Conservation (phyloP, 2,113 vertebrate species). For the Aramus guarauna region DNA sequence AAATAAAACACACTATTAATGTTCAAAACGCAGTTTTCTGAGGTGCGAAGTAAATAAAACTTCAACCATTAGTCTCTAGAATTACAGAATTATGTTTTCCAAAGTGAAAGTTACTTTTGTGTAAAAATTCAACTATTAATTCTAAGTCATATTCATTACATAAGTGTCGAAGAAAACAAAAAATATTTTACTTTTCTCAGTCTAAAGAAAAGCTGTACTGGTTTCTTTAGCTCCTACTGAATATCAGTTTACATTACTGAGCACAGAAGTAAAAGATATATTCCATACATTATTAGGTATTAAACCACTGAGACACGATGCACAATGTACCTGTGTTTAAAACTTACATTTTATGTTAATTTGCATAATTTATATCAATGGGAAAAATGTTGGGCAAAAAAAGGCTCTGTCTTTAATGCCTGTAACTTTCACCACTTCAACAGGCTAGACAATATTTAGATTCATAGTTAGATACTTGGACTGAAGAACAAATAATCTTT, state of each 20-base stretch:
- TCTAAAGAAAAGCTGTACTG: neutral
- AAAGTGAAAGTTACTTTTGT: neutral
- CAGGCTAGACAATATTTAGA: neutral
- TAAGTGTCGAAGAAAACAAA: neutral
- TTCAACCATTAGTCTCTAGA: neutral
- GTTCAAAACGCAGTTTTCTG: neutral
- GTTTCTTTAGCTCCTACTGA: neutral
- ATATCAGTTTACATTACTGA: neutral
- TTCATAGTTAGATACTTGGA: neutral
- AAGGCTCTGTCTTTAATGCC: neutral
- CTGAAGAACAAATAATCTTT: neutral
- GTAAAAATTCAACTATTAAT: neutral
- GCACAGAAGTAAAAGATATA: neutral
- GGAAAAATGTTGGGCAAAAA: neutral
- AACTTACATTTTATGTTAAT: neutral
- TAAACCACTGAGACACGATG: neutral
- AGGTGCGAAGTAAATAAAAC: neutral
- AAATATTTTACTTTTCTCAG: neutral
- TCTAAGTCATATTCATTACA: neutral
- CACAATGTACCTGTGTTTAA: neutral
- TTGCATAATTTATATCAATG: neutral
- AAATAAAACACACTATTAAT: neutral
- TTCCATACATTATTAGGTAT: neutral
- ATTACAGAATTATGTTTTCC: neutral
- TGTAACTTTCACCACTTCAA: neutral